Base-by-base conservation (phyloP, 2,888 invertebrate species). In the Caenorhabditis sinica region DNA sequence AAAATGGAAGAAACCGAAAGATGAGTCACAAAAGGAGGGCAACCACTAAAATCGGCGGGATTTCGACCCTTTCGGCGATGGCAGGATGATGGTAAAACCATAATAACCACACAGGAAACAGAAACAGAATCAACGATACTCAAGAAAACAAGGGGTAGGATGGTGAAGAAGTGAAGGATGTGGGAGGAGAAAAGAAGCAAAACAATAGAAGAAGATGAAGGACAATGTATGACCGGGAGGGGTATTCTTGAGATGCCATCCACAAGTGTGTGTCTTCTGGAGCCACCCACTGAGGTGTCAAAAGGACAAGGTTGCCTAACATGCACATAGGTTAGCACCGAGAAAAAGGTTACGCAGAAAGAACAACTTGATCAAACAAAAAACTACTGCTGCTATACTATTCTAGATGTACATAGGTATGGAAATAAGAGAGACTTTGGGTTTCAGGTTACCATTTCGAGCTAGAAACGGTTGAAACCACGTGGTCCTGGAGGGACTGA, bases 41-140 rank as follows among this genome's bases (percentile, higher is more conserved):
- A 36, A 43, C 43, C 23, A 45, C 45, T 68, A 76, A 76, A 76
- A 76, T 68, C 66, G 68, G 45, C 30, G 63, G 63, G 17, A 40
- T 65, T 63, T 49, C n/a, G 49, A 40, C 51, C 36, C 40, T 68
- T 76, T 76, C 76, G 76, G 49, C 20, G 20, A 49, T 49, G 49
- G 68, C 68, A 68, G 56, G 58, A 28, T 68, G 68, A 69, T 77
- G 77, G 77, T 77, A 77, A 77, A 77, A 77, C 77, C 77, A 77
- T 77, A 77, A 77, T 77, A 77, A 77, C 77, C 77, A 11, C 28
- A 36, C 25, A 56, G 40, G 56, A 68, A 53, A 23, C 20, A 3
- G 51, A 61, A 60, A 49, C 25, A 33, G 58, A 71, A 72, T 58
- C 25, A 60, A 33, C 36, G 66, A 66, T 63, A 61, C 74, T 65